Conservation (phyloP, 2,797 vertebrate genomes). For the Eulemur coronatus region DNA sequence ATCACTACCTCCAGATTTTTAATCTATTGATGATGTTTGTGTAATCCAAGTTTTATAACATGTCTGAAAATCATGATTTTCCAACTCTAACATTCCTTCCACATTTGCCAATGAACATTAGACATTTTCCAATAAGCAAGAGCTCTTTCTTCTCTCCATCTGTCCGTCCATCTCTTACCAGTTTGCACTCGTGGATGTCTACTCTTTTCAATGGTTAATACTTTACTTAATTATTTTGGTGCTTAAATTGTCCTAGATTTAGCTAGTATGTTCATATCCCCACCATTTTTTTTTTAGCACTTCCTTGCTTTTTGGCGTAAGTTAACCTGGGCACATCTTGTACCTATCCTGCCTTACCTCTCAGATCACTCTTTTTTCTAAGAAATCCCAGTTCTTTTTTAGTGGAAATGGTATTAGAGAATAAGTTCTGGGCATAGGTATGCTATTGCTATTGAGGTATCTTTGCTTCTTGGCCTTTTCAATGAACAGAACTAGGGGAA, state of each 20-base stretch:
- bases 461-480: constrained; percentile 6
- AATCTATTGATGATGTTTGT: neutral
- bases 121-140: constrained; percentile 17
- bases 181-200: neutral
- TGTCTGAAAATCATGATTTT: neutral
- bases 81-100: neutral
- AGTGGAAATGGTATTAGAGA: constrained; percentile 10
- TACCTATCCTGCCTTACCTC: neutral
- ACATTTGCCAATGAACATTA: neutral
- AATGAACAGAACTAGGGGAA: neutral
- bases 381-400: neutral
- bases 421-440: neutral
- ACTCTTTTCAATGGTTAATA: neutral
- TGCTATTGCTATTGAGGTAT: neutral
- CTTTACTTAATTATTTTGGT: constrained; percentile 26
- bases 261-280: neutral
- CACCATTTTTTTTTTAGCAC: neutral
- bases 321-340: neutral
- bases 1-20: neutral
- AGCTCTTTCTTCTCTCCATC: neutral
- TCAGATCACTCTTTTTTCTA: neutral
- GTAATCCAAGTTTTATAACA: neutral
- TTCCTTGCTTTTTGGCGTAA: constrained; percentile 20
- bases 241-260: neutral
- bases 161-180: neutral